Conservation (phyloP, 2,113 vertebrate genomes). For the Rattus norvegicus region DNA sequence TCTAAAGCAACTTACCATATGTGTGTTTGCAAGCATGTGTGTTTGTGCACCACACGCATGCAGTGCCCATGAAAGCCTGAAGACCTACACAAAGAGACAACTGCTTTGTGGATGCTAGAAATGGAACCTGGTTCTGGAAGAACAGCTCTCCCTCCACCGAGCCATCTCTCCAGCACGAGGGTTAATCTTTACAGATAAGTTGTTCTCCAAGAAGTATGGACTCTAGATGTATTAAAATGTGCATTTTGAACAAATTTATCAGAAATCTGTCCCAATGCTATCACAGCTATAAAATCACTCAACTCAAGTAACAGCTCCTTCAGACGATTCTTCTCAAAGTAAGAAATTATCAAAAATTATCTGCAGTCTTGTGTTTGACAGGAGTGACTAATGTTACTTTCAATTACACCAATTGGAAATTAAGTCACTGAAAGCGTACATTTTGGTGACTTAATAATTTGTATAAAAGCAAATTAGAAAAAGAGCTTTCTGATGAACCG, state of each 20-base stretch:
- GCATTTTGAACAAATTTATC: not conserved
- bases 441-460: conserved; percentile 18
- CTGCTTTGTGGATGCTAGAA: not conserved
- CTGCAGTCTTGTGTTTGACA: not conserved
- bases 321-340: not conserved
- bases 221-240: not conserved
- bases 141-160: not conserved
- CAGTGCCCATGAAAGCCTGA: not conserved
- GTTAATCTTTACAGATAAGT: conserved; percentile 7
- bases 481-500: not conserved
- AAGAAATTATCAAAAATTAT: conserved; percentile 33
- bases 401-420: conserved; percentile 21
- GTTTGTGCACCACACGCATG: not conserved
- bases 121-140: not conserved
- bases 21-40: not conserved
- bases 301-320: not conserved
- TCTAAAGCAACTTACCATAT: not conserved
- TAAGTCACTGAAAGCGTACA: conserved; percentile 6
- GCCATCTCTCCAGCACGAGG: not conserved
- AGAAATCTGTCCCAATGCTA: not conserved
- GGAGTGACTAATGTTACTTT: conserved; percentile 10
- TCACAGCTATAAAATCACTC: not conserved
- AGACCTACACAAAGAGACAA: not conserved
- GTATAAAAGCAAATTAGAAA: not conserved
- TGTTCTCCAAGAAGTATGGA: not conserved